Evolutionary conservation across 2,113 vertebrate species (phyloP), one percentile per base, ranked within the genome.

Genomic region (Erythrocercus mccallii): DNA sequence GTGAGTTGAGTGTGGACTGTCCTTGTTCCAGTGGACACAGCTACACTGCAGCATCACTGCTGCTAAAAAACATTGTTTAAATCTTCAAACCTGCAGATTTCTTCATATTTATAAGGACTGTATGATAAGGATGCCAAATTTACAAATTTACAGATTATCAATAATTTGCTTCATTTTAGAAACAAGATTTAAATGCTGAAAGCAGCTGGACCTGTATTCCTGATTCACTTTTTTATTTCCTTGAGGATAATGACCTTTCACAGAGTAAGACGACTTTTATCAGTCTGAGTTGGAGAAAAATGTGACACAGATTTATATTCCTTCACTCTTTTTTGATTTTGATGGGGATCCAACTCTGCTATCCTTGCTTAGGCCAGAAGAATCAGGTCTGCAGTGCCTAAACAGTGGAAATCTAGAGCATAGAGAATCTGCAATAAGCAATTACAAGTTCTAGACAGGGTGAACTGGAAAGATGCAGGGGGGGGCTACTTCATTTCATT

Each of bases 401-500:
- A 65, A 54, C 8, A 91, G 65, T 12, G 56, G 78, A 64, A 68
- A 94, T 81, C 88, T 90, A 90, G 90, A 96, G 92, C 80, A 7
- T 2, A 38, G 38, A 24, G 81, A 86, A 70, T 58, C 71, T 76
- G 65, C 86, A 95, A 35, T 90, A 88, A 86, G 65, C 62, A 93
- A 81, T 73, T 85, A 69, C 58, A 78, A 85, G 44, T 69, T 95
- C 88, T 94, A 92, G 78, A 94, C 79, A 81, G 80, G 92, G 56
- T 91, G 88, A 91, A 64, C 78, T 57, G 40, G 84, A 66, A 94
- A 86, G 88, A 78, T 27, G 25, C n/a, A 4, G 38, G 58, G 17
- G 58, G 17, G 17, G 16, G 28, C 5, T 66, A 42, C 65, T 93
- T 93, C 93, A 90, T 96, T 96, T 96, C 94, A 97, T 97, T 96